A percentile compares a stretch with the other conserved stretches of the same genome.
Conservation (phyloP, 2,888 invertebrate species). For the Reticulitermes lucifugus region DNA sequence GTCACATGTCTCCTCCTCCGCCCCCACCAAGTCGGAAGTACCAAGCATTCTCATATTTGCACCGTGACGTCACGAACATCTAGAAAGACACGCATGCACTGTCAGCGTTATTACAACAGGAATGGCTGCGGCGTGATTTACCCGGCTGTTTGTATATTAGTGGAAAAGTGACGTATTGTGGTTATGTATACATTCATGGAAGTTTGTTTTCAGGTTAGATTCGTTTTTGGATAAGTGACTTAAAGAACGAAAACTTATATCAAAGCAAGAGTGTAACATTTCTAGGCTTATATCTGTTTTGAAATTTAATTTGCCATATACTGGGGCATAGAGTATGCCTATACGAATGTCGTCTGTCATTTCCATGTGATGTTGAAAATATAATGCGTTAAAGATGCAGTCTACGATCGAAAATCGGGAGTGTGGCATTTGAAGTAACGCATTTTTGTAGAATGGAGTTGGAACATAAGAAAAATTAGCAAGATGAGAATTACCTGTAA, state of each 20-base stretch:
- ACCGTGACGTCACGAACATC: background rate
- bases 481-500: no score
- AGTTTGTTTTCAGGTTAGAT: background rate
- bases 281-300: background rate
- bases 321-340: no score
- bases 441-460: no score
- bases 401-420: no score
- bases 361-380: no score
- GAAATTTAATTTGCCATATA: background rate
- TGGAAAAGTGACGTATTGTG: no score
- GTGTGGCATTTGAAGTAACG: no score
- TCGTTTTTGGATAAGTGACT: background rate
- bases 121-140: background rate
- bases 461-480: no score
- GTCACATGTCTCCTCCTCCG: background rate
- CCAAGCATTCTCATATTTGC: background rate
- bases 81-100: background rate
- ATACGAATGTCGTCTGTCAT: no score
- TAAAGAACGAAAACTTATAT: background rate
- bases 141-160: background rate
- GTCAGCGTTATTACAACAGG: background rate
- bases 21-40: background rate
- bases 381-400: no score
- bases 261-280: background rate
- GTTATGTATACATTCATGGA: no score